Base-by-base conservation (phyloP, 1,140 invertebrate genomes). In the Chelonus insularis region DNA sequence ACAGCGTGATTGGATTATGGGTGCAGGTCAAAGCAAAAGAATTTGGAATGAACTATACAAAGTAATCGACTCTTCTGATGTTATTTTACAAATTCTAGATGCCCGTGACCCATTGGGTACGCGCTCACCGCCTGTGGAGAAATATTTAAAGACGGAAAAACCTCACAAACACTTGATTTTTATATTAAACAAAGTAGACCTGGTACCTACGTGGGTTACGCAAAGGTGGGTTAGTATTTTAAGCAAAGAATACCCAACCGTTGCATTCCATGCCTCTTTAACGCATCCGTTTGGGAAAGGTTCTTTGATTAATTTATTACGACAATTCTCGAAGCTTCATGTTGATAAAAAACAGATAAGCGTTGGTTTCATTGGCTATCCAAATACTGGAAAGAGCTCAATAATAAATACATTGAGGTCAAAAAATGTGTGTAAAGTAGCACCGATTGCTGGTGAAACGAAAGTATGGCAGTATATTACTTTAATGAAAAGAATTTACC, bases 381-480 rank as follows among this genome's bases (percentile, higher is more conserved):
- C 98, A 3, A 99, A 99, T 86, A 95, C 96, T 8, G 98, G 98
- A 0, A 99, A 99, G 83, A 98, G 95, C 64, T 99, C 96, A 6
- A 89, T 99, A 16, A 99, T 99, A 56, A 99, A 99, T 78, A 95
- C 97, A 0, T 76, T 99, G 23, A 86, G 93, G 62, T 90, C 92
- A 0, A 97, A 97, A 73, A 97, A 97, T 80, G 95, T 97, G 1
- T 98, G 97, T 77, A 99, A 98, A 80, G 96, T 98, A 2, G 97
- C 98, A 8, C 98, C 98, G 5, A 95, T 99, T 72, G 96, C 98
- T 64, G 98, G 98, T 5, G 97, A 99, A 84, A 99, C 98, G 0
- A 99, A 99, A 86, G 94, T 96, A 1, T 99, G 98, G 98, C 98
- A 99, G 75, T 99, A 99, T 75, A 97, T 99, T 48, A 98, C 96